A percentile compares a stretch with the other conserved stretches of the same genome.
Conservation (phyloP, 2,113 vertebrate species). For the Merops nubicus region DNA sequence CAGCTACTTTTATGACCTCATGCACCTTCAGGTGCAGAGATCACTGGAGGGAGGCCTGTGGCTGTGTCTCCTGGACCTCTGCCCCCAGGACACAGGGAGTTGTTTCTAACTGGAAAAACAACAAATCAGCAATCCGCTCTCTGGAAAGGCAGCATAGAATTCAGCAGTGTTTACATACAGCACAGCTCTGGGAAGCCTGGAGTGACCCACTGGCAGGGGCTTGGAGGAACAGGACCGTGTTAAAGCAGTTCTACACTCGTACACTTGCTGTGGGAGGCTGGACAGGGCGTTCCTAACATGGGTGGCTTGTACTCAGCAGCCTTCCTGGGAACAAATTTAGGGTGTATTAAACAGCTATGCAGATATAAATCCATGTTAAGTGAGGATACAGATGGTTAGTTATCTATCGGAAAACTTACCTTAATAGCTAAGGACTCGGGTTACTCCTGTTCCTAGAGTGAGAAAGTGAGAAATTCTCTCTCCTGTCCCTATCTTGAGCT, state of each 20-base stretch:
- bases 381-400: neutral
- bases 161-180: neutral
- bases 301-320: neutral
- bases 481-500: neutral
- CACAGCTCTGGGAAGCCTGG: neutral
- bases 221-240: neutral
- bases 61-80: neutral
- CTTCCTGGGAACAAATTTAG: neutral
- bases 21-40: neutral
- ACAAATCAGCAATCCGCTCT: fast-evolving
- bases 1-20: neutral
- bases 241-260: neutral
- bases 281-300: fast-evolving
- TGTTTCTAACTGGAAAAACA: neutral
- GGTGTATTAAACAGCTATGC: neutral
- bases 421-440: neutral
- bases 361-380: neutral
- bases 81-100: neutral
- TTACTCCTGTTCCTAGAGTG: neutral
- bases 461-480: neutral
- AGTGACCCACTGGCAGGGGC: neutral
- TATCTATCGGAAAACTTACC: neutral
- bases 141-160: neutral
- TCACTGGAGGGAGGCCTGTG: neutral
- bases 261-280: neutral